Conservation (phyloP, 1,140 invertebrate species). For the Anagrus nilaparvatae region DNA sequence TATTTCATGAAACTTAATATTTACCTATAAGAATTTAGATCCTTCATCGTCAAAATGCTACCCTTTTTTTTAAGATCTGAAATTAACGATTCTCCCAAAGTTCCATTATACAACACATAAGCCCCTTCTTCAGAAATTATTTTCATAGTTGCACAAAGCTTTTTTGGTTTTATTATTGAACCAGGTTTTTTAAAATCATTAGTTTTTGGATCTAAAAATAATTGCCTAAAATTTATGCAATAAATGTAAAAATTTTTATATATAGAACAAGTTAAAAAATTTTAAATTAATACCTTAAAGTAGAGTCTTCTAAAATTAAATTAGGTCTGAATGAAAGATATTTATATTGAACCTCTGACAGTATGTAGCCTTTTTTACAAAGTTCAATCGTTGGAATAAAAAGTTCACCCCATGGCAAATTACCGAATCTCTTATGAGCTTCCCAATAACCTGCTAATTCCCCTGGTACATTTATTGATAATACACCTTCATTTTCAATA, state of each 20-base stretch:
- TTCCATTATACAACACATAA: constrained; percentile 68
- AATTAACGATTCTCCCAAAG: constrained; percentile 54
- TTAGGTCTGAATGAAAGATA: constrained; percentile 43
- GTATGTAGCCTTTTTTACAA: constrained; percentile 62
- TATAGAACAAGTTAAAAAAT: constrained; percentile 8
- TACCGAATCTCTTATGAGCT: constrained; percentile 71
- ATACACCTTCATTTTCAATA: constrained; percentile 44
- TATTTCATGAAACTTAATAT: too few species aligned
- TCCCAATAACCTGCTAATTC: constrained; percentile 82
- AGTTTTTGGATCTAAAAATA: constrained; percentile 51
- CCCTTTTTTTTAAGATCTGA: constrained; percentile 61
- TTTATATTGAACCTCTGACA: constrained; percentile 56
- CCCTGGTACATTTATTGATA: constrained; percentile 80
- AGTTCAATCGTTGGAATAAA: constrained; percentile 67
- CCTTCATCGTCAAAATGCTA: constrained; percentile 62
- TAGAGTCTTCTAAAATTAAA: constrained; percentile 47
- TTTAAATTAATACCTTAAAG: constrained; percentile 47
- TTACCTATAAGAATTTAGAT: constrained; percentile 62
- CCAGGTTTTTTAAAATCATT: constrained; percentile 50
- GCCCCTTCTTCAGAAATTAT: constrained; percentile 62
- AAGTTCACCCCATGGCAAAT: constrained; percentile 70
- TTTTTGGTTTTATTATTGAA: constrained; percentile 52
- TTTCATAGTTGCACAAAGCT: constrained; percentile 61
- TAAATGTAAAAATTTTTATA: constrained; percentile 14
- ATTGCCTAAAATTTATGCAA: constrained; percentile 44